Base-by-base conservation (phyloP, 2,797 vertebrate species). In the Lutra lutra region DNA sequence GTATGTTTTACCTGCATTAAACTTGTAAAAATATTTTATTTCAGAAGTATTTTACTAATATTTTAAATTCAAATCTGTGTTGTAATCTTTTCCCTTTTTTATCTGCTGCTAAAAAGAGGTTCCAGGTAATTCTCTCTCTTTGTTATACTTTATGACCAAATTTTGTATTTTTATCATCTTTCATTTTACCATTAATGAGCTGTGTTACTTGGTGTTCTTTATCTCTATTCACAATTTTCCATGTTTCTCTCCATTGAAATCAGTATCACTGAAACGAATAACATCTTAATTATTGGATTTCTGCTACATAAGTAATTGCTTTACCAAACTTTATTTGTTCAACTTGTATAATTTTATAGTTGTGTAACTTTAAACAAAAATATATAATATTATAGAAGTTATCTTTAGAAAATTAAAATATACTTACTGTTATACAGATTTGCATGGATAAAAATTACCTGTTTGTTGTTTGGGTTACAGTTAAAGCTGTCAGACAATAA, bases 21-120 rank as follows among this genome's bases (percentile, higher is more conserved):
- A 89, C 78, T 84, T 80, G 18, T 89, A 32, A 94, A 82, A 79
- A 82, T 94, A 20, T 85, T 73, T 56, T 75, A 88, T 95, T 93
- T 58, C 29, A 70, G 92, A 95, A 54, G 7, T 94, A 94, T 96
- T 95, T 98, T 92, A 93, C 46, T 94, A 89, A 89, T 93, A 48
- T 85, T 86, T 87, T 96, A 68, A 83, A 94, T 98, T 96, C 73
- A 96, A 97, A 97, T 87, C 95, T 98, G 64, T 98, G 87, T 98
- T 97, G 84, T 99, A 98, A 99, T 98, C 48, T 93, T 98, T 98
- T 98, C 96, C 97, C 86, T 98, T 98, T 98, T 98, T 99, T 98
- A 98, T 95, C 97, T 99, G 99, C 99, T 99, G 99, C 99, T 99
- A 96, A 98, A 98, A 99, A 99, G 99, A 99, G 99, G 99, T 98